Evolutionary conservation across 2,888 invertebrate species (phyloP), one percentile per base, ranked within the genome.

Genomic region (Tipula unca): DNA sequence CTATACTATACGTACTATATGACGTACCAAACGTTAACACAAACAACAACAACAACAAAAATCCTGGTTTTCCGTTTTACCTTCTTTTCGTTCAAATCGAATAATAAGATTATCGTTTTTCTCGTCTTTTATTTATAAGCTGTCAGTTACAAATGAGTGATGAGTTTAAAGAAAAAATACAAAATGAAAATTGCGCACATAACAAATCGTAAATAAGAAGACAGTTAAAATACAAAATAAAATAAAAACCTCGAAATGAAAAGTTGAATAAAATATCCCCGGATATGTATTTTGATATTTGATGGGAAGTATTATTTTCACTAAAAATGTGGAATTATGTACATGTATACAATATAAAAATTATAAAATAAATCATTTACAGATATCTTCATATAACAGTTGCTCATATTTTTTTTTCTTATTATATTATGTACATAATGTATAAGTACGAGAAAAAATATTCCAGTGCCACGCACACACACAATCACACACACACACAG

Each of bases 101-200:
- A 69, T 69, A 69, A 69, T 69, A 69, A 69, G 69, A 69, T 69
- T 69, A 69, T 69, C 69, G 69, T 69, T 69, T 69, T 69, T 69
- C 69, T 69, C 69, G 69, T 69, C 69, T 69, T 20, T 69, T 69
- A 69, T 69, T 69, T 69, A 69, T 69, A 69, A 69, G 69, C 69
- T 69, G 69, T 69, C 69, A 69, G 69, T 69, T 69, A 69, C 69
- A 69, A 69, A 69, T 69, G 69, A 69, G 69, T 69, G 69, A 69
- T 69, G 69, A 69, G 69, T 69, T 69, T 69, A 48, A 48, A 48
- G n/a, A 69, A 69, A 69, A 69, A 69, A 69, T 69, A 69, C 69
- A 69, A 25, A 69, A 69, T 69, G 69, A 69, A 69, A 69, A 25
- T 69, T 69, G 69, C 69, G 69, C 69, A 69, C 69, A 69, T 25